These are phyloP conservation scores for Eurois occulta DNA, from an alignment of 2,888 invertebrate species.

Conservation along the genomic window DNA sequence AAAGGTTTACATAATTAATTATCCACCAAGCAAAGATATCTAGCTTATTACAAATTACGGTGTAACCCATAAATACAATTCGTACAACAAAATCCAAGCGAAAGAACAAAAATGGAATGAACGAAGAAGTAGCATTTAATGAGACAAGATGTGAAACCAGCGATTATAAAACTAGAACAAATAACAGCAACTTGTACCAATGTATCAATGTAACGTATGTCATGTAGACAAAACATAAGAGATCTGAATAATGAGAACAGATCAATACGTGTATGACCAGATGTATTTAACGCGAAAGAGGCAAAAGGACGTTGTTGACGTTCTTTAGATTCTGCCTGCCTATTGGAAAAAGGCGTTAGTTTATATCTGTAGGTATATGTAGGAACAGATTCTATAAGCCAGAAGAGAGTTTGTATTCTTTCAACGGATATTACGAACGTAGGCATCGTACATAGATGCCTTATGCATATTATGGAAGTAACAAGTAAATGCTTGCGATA, in stretches of 20 bases:
- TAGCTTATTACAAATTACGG: neutral
- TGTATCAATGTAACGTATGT: slow-evolving; percentile 7
- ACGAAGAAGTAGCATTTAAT: neutral
- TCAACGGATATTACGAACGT: neutral
- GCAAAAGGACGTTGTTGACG: neutral
- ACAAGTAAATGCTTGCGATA: neutral
- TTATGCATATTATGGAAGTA: too few relatives aligned
- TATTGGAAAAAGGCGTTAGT: neutral
- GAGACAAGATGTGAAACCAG: neutral
- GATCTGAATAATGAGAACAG: neutral
- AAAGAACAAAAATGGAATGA: neutral
- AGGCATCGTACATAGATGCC: neutral
- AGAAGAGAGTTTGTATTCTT: neutral
- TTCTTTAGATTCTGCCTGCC: neutral
- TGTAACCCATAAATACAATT: neutral
- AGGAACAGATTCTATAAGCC: neutral
- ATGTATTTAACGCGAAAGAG: too few relatives aligned
- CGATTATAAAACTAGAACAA: neutral
- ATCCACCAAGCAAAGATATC: neutral
- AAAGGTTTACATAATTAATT: neutral
- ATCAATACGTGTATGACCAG: neutral
- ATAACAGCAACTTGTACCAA: neutral
- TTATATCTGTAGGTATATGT: neutral
- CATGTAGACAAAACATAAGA: neutral
- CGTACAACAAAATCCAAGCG: neutral